phyloP scores from a whole-genome alignment of 2,888 invertebrate species.

The Endotricha flammealis region DNA sequence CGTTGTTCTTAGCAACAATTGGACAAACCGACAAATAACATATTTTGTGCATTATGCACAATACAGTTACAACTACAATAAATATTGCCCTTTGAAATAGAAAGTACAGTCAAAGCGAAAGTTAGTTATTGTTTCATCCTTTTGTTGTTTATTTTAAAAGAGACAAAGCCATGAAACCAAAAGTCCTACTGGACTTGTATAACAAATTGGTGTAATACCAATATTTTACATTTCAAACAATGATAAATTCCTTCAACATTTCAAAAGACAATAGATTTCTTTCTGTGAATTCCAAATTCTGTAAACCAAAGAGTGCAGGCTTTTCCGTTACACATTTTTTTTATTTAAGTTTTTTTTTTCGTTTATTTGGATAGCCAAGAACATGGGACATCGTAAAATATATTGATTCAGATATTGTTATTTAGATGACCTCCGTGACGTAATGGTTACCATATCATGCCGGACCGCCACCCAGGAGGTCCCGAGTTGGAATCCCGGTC shows the following conservation, averaged over 20 bases:
- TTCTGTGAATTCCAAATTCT: too few relatives aligned
- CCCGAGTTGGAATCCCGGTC: too few relatives aligned
- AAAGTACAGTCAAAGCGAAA: constrained; percentile 43
- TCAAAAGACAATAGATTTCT: neutral
- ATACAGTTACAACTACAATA: constrained; percentile 32
- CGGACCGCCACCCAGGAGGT: too few relatives aligned
- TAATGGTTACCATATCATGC: too few relatives aligned
- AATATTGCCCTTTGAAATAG: constrained; percentile 35
- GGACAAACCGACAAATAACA: constrained; percentile 22
- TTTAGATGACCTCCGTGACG: too few relatives aligned
- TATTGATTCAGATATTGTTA: too few relatives aligned
- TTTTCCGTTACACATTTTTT: too few relatives aligned
- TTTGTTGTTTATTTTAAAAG: constrained; percentile 22
- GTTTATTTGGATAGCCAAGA: too few relatives aligned
- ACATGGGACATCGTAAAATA: too few relatives aligned
- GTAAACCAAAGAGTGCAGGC: too few relatives aligned
- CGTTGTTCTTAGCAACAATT: constrained; percentile 18
- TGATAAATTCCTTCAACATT: neutral
- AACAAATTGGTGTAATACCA: constrained; percentile 12
- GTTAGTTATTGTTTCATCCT: constrained; percentile 20
- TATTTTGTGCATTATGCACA: constrained; percentile 32
- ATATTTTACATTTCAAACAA: constrained; percentile 11
- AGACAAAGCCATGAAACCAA: constrained; percentile 19
- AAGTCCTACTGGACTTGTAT: constrained; percentile 21
- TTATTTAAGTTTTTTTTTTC: too few relatives aligned